Evolutionary conservation across 1,140 invertebrate genomes (phyloP).

Genomic region (Polyergus mexicanus): DNA sequence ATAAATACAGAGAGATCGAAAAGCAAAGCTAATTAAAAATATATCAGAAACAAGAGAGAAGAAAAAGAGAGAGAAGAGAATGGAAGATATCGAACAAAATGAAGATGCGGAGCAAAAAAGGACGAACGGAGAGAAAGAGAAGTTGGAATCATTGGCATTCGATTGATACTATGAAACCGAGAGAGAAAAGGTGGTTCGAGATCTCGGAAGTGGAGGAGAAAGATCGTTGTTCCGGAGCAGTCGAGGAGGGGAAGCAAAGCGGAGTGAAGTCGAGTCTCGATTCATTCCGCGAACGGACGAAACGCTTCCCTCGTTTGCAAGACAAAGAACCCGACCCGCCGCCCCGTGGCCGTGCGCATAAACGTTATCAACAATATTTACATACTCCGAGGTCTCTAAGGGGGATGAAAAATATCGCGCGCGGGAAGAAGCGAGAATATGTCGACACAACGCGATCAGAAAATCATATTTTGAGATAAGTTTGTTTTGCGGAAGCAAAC

Average conservation of each 20-base stretch:
- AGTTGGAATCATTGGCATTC: conserved; percentile 26
- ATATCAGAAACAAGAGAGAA: conserved; percentile 71
- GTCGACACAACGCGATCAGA: background rate
- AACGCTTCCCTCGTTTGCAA: conserved; percentile 82
- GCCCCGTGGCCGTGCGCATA: conserved; percentile 81
- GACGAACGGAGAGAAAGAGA: conserved; percentile 24
- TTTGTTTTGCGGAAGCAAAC: background rate
- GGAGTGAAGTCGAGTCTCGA: conserved; percentile 57
- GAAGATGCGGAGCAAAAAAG: background rate
- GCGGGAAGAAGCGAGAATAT: conserved; percentile 12
- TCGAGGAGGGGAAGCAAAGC: conserved; percentile 50
- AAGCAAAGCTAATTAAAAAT: conserved; percentile 83
- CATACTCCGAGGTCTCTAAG: conserved; percentile 74
- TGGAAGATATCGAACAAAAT: background rate
- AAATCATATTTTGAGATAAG: background rate
- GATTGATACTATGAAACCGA: conserved; percentile 31
- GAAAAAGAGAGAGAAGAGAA: conserved; percentile 1
- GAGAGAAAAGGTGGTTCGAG: conserved; percentile 39
- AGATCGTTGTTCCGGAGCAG: conserved; percentile 51
- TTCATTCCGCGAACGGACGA: conserved; percentile 61
- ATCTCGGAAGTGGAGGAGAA: conserved; percentile 29
- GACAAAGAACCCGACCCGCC: conserved; percentile 81
- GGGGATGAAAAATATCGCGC: conserved; percentile 22
- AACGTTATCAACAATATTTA: conserved; percentile 83
- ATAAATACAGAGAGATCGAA: conserved; percentile 78